Percentiles rank a stretch among this genome's conserved stretches.
Evolutionary conservation across 1,140 invertebrate species (phyloP).

Genomic region (Zophobas atratus): DNA sequence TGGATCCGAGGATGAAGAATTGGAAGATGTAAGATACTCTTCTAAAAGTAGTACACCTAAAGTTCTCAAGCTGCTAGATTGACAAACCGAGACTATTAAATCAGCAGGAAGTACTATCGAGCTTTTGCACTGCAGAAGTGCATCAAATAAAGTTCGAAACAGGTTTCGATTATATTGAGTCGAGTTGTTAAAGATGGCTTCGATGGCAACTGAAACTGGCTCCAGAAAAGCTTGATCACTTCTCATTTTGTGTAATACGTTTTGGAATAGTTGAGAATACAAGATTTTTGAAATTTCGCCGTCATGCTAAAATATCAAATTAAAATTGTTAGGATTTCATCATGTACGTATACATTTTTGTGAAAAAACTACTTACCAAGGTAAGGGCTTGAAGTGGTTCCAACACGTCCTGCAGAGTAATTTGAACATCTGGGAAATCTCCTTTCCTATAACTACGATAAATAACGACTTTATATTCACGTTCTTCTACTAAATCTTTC

Average conservation of each 20-base stretch:
- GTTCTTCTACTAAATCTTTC: conserved; percentile 66
- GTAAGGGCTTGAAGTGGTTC: conserved; percentile 76
- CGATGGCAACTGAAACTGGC: conserved; percentile 66
- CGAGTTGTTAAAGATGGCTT: conserved; percentile 68
- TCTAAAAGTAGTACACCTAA: conserved; percentile 76
- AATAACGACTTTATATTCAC: conserved; percentile 69
- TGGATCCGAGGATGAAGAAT: too few species aligned
- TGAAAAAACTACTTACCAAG: conserved; percentile 60
- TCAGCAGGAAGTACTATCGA: conserved; percentile 65
- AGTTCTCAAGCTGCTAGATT: conserved; percentile 67
- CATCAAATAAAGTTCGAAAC: conserved; percentile 74
- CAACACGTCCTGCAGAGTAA: conserved; percentile 75
- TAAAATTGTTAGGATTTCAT: too few species aligned
- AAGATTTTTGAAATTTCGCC: conserved; percentile 59
- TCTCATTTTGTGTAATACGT: conserved; percentile 50
- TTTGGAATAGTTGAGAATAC: conserved; percentile 53
- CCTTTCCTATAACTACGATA: conserved; percentile 77
- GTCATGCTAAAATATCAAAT: conserved; percentile 52
- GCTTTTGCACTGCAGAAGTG: conserved; percentile 64
- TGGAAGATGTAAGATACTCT: conserved; percentile 67
- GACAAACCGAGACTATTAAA: conserved; percentile 66
- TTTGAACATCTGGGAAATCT: conserved; percentile 81
- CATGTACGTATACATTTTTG: too few species aligned
- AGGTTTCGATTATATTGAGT: conserved; percentile 69
- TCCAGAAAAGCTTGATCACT: conserved; percentile 63